Base-by-base conservation (phyloP, 1,140 invertebrate species). In the Bombus haemorrhoidalis region DNA sequence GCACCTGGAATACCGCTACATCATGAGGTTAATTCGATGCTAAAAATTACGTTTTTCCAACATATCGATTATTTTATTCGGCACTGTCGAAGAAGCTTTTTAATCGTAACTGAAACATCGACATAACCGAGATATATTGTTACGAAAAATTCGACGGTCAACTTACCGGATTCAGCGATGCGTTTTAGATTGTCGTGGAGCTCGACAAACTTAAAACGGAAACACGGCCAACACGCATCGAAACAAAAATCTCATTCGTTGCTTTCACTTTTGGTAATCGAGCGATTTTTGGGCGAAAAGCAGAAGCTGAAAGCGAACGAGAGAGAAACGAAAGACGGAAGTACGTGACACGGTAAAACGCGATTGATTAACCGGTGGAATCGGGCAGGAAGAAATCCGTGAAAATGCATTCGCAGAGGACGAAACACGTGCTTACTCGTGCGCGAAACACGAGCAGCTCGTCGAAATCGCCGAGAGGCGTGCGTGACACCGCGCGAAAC, bases 401-500 rank as follows among this genome's bases (percentile, higher is more conserved):
- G 25, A 9, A 15, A 32, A 18, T 39, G n/a, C 34, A 18, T 22
- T 43, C 81, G 81, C 25, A 34, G 22, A n/a, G 32, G 18, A 43
- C 59, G 59, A 39, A 18, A 72, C 80, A 64, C 71, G 68, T 78
- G 87, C 9, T 73, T n/a, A 41, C 37, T 47, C 53, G 69, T 47
- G 72, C 37, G 68, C 57, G 53, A 32, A 57, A 37, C 64, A 57
- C 81, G 68, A 73, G 76, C 32, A 37, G 71, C 64, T 75, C 68
- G 71, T 53, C 32, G 62, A 80, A 71, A 80, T 85, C 47, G 72
- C 39, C 47, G 53, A 74, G 57, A 81, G 32, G 25, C 79, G 66
- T 85, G 76, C 82, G 69, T 83, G 66, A 86, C 57, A 87, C 66
- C 82, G 82, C 89, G 80, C 91, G 91, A 86, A 88, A 91, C 89